Percentiles rank a stretch among this genome's conserved stretches.
These are phyloP conservation scores for Diadema setosum DNA, from an alignment of 35 echinoderm and acorn worm genomes.

Conservation along the genomic window DNA sequence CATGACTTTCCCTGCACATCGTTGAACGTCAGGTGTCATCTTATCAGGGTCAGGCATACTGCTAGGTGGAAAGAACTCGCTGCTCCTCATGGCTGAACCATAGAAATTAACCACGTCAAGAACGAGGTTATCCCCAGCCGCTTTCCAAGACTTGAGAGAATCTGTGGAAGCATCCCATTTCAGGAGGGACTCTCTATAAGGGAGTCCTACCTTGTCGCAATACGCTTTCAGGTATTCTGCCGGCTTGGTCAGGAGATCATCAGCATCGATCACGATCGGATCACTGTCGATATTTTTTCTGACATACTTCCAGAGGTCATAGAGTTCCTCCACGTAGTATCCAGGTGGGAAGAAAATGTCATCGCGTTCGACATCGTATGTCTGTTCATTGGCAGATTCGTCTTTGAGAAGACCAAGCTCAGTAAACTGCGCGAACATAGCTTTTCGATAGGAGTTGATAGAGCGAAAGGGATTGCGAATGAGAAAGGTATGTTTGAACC, in stretches of 20 bases:
- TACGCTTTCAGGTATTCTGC: neutral
- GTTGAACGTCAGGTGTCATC: neutral
- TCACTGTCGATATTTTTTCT: neutral
- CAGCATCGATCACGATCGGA: constrained; percentile 30
- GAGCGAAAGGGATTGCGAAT: no score
- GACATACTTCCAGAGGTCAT: constrained; percentile 11
- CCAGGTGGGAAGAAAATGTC: neutral
- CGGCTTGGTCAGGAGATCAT: constrained; percentile 22
- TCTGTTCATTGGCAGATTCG: neutral
- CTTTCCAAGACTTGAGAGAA: neutral
- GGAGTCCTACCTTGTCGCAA: neutral
- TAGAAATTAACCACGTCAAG: neutral
- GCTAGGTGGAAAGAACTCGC: neutral
- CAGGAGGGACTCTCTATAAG: neutral
- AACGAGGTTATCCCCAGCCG: neutral
- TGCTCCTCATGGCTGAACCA: neutral
- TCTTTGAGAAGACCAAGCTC: no score
- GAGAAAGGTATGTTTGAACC: no score
- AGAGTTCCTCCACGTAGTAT: neutral
- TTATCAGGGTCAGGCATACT: neutral
- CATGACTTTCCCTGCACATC: neutral
- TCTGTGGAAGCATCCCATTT: constrained; percentile 2
- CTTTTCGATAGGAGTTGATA: no score
- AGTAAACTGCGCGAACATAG: no score
- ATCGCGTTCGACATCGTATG: neutral